phyloP scores from a whole-genome alignment of 1,140 invertebrate species.

The Helicorthomorpha holstii region DNA sequence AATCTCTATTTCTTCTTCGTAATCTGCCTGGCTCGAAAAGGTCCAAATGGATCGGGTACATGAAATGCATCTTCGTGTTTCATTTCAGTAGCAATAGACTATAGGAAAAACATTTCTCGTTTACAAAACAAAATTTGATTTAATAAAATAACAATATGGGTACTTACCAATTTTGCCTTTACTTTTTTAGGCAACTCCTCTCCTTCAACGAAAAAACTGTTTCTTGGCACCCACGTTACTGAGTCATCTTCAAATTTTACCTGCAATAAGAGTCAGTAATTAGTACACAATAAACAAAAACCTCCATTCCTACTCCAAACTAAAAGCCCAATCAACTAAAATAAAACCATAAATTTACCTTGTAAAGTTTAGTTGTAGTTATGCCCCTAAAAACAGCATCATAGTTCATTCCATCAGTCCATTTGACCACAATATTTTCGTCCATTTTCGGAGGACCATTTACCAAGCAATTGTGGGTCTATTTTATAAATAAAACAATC shows the following conservation, averaged over 20 bases:
- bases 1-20: too few species aligned
- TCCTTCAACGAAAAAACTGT: constrained; percentile 24
- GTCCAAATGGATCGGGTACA: not conserved
- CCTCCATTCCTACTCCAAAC: not conserved
- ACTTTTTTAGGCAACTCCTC: constrained; percentile 30
- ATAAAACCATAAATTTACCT: constrained; percentile 24
- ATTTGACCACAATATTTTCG: constrained; percentile 33
- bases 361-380: constrained; percentile 33
- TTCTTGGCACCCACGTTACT: constrained; percentile 18
- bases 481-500: constrained; percentile 3
- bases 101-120: constrained; percentile 10
- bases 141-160: not conserved
- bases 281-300: constrained; percentile 5
- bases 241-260: constrained; percentile 30
- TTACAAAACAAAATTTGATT: not conserved
- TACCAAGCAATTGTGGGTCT: constrained; percentile 14
- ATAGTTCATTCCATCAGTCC: constrained; percentile 40
- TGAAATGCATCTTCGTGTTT: constrained; percentile 13
- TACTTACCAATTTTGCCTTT: constrained; percentile 23
- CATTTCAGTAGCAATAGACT: constrained; percentile 26
- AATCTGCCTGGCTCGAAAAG: too few species aligned
- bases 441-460: constrained; percentile 28
- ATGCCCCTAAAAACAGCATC: constrained; percentile 37
- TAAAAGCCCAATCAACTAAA: not conserved
- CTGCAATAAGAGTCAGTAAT: constrained; percentile 12